Percentiles rank a stretch among this genome's conserved stretches.
Conservation (phyloP, 1,140 invertebrate species). For the Drosophila takahashii region DNA sequence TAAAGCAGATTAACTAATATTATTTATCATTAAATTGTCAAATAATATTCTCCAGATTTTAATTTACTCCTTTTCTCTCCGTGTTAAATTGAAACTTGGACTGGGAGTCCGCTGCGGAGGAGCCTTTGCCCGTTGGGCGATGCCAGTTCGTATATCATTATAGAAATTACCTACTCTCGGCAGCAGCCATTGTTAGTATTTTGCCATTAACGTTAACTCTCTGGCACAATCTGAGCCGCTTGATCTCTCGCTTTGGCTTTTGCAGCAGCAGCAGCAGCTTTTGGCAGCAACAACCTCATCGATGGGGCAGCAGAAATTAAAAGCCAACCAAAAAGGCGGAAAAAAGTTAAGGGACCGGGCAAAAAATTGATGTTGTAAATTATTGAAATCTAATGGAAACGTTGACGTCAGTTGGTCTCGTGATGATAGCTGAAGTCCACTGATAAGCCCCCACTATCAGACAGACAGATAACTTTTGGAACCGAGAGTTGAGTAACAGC, state of each 20-base stretch:
- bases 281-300: conserved; percentile 13
- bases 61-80: conserved; percentile 11
- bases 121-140: conserved; percentile 67
- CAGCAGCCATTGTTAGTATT: conserved; percentile 77
- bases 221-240: conserved; percentile 69
- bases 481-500: not conserved
- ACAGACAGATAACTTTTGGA: conserved; percentile 10
- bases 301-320: conserved; percentile 39
- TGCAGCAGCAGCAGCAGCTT: not conserved
- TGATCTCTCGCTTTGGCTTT: conserved; percentile 47
- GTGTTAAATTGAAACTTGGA: conserved; percentile 8
- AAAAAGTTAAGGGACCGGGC: conserved; percentile 22
- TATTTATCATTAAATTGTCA: too few species aligned
- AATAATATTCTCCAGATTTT: too few species aligned
- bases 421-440: conserved; percentile 42
- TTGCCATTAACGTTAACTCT: conserved; percentile 82
- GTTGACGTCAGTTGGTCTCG: conserved; percentile 58
- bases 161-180: conserved; percentile 81
- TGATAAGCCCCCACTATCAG: conserved; percentile 27
- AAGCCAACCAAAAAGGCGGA: conserved; percentile 31
- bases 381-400: conserved; percentile 74
- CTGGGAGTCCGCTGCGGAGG: conserved; percentile 25
- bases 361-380: conserved; percentile 66
- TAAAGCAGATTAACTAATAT: too few species aligned
- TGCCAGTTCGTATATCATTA: conserved; percentile 83